Conservation (phyloP, 2,797 vertebrate species). For the Clarias pachynema region DNA sequence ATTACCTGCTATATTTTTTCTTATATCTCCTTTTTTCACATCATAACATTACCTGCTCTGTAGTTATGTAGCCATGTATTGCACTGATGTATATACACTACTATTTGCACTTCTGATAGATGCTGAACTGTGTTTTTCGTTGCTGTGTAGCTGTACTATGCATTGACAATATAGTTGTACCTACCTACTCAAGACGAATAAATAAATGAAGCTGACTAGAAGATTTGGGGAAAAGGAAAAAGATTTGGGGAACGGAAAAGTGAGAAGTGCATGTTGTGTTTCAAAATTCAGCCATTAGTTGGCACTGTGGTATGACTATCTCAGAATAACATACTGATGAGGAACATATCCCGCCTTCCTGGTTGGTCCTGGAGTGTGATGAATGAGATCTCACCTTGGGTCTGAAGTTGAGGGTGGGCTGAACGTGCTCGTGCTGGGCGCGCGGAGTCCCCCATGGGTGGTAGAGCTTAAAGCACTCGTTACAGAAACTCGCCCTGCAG, state of each 20-base stretch:
- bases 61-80: no score
- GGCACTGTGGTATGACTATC: background rate
- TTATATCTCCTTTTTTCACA: no score
- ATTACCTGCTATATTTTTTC: no score
- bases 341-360: background rate
- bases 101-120: no score
- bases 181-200: no score
- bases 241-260: background rate
- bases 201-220: background rate
- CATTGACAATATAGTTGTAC: no score
- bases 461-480: slow-evolving; percentile 96
- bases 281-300: background rate
- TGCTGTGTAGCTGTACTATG: no score
- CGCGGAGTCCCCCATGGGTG: slow-evolving; percentile 97
- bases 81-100: no score
- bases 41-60: no score
- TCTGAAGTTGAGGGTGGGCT: slow-evolving; percentile 92
- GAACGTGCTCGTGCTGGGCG: slow-evolving; percentile 92
- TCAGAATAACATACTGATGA: background rate
- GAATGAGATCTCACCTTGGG: slow-evolving; percentile 82
- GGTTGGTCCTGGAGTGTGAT: background rate
- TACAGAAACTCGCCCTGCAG: slow-evolving; percentile 94
- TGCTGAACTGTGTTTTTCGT: no score
- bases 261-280: background rate
- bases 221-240: background rate